Base-by-base conservation (phyloP, 2,797 vertebrate genomes). In the Rhynchonycteris naso region DNA sequence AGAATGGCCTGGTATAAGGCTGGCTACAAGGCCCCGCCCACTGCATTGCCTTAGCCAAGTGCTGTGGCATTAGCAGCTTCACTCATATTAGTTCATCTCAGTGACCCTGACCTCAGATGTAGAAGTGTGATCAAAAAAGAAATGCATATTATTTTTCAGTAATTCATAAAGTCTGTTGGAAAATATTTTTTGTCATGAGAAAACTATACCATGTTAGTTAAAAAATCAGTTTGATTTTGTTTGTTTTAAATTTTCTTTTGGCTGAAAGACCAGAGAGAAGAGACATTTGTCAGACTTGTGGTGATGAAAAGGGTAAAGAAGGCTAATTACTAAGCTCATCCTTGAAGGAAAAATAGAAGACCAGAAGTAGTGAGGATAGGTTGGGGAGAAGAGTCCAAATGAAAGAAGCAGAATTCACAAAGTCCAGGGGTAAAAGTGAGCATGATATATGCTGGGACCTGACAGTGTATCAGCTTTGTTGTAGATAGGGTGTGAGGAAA, bases 221-320 rank as follows among this genome's bases (percentile, higher is more conserved):
- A 72, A 65, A 83, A 11, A 15, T 43, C 76, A 63, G 5, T 66
- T 66, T 71, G 14, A 63, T 85, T 86, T 59, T 79, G 30, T 69
- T 79, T 95, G 16, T 24, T 75, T 71, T 50, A 43, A 65, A 35
- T 84, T 84, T 96, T 93, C 21, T 93, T 87, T 81, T 63, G 7
- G 7, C 33, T 43, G 24, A 75, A 81, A 88, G 5, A 65, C 33
- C 14, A 38, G 7, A 47, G 7, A 88, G 59, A 19, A 88, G 11
- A 50, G 28, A 18, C 16, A 47, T 19, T 28, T 43, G 12, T 75
- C 63, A 87, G 33, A 90, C n/a, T 15, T 9, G 21, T 78, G 47
- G 15, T 66, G 35, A 7, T 13, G 11, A 30, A 56, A 83, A 65
- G 21, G 9, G 16, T 75, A n/a, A 43, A 19, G 21, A 80, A 89